Evolutionary conservation across 2,113 vertebrate genomes (phyloP).

Genomic region (Paratilapia polleni): DNA sequence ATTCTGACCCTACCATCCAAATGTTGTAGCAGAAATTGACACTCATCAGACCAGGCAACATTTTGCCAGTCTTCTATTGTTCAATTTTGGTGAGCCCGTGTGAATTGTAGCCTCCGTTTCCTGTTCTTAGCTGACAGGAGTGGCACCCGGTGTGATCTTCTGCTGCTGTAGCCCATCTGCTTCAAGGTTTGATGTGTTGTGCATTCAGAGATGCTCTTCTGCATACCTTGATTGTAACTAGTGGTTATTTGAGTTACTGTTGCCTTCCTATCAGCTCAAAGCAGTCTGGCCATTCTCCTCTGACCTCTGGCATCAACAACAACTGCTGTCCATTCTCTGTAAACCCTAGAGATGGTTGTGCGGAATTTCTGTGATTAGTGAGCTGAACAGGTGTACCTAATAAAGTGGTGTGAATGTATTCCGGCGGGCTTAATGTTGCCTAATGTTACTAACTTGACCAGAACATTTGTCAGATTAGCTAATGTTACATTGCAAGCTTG

Average conservation of each 20-base stretch:
- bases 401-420: neutral
- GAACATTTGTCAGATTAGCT: neutral
- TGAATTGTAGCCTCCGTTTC: too few species aligned
- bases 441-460: neutral
- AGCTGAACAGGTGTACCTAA: neutral
- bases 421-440: neutral
- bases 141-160: too few species aligned
- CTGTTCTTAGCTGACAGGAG: too few species aligned
- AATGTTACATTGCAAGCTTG: neutral
- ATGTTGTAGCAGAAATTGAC: neutral
- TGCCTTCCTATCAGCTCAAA: rapidly evolving
- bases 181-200: too few species aligned
- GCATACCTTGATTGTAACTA: too few species aligned
- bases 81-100: too few species aligned
- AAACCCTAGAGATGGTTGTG: neutral
- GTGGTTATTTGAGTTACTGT: too few species aligned
- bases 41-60: neutral
- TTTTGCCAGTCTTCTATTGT: neutral
- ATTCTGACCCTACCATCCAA: neutral
- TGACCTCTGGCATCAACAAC: neutral
- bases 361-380: too few species aligned
- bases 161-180: too few species aligned
- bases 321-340: neutral
- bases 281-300: neutral
- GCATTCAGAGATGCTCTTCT: too few species aligned